A percentile compares a stretch with the other conserved stretches of the same genome.
phyloP scores from a whole-genome alignment of 2,113 vertebrate genomes.

The Notiomystis cincta region DNA sequence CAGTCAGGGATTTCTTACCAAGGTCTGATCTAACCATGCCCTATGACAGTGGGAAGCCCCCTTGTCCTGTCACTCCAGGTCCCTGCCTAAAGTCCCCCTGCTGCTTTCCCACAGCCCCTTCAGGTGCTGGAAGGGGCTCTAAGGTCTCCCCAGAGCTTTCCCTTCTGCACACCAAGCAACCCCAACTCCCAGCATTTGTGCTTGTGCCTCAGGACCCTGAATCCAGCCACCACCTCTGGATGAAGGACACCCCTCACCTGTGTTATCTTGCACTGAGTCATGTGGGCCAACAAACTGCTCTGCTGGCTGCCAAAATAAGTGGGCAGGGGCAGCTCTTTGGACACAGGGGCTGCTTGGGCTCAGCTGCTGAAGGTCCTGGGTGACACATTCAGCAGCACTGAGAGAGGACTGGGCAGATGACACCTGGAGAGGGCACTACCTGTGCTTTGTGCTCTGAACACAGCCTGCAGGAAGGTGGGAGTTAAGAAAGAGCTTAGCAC shows the following conservation, averaged over 20 bases:
- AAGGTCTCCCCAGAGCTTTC: too few species aligned
- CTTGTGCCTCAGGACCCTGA: background rate
- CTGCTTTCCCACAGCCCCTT: background rate
- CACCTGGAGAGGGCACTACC: fast-evolving
- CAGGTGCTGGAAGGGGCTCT: background rate
- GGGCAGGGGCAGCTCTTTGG: background rate
- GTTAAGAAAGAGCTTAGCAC: background rate
- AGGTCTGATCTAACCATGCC: background rate
- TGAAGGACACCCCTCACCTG: fast-evolving
- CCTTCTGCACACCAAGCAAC: background rate
- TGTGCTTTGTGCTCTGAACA: background rate
- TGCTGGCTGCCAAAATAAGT: background rate
- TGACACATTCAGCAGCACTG: background rate
- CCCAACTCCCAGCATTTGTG: fast-evolving
- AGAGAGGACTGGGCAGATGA: fast-evolving
- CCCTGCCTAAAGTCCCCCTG: background rate
- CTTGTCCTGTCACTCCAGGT: background rate
- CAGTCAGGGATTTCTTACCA: background rate
- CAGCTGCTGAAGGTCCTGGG: background rate
- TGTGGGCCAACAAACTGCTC: background rate
- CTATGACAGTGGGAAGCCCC: background rate
- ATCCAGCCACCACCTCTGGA: background rate
- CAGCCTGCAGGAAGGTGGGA: background rate
- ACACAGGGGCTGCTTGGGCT: background rate
- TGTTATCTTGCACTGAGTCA: fast-evolving